Conservation (phyloP, 1,140 invertebrate genomes). For the Plectrocnemia conspersa region DNA sequence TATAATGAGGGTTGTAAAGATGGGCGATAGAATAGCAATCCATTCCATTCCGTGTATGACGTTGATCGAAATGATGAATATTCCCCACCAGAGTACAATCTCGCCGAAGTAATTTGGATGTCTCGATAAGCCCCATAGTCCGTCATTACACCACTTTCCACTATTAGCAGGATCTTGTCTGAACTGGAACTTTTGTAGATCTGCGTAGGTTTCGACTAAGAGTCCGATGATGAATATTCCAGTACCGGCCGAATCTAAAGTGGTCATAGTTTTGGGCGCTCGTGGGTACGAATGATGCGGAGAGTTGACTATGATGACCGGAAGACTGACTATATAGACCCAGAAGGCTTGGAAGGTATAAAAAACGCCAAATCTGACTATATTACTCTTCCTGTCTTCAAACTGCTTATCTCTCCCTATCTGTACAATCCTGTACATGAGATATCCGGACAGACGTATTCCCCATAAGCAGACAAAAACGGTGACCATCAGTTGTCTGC, state of each 20-base stretch:
- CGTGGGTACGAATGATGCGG: constrained; percentile 71
- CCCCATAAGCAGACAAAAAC: constrained; percentile 84
- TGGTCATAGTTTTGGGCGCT: constrained; percentile 76
- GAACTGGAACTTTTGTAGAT: constrained; percentile 88
- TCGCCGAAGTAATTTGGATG: constrained; percentile 97
- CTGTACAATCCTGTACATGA: constrained; percentile 82
- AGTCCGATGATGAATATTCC: constrained; percentile 79
- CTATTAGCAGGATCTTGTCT: constrained; percentile 79
- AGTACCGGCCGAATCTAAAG: constrained; percentile 77
- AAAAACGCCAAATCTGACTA: constrained; percentile 81
- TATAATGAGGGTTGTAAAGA: constrained; percentile 85
- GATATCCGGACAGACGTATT: constrained; percentile 72
- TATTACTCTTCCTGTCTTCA: constrained; percentile 81
- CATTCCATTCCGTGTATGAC: constrained; percentile 77
- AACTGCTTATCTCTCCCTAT: constrained; percentile 87
- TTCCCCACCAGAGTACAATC: constrained; percentile 89
- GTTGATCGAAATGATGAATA: constrained; percentile 84
- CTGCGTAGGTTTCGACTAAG: constrained; percentile 81
- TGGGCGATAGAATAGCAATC: constrained; percentile 79
- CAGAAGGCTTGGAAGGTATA: constrained; percentile 92
- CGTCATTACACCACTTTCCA: constrained; percentile 86
- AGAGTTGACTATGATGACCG: constrained; percentile 88
- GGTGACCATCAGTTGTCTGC: constrained; percentile 83
- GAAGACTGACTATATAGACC: constrained; percentile 88
- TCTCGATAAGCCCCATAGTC: constrained; percentile 82